These are phyloP conservation scores for Pheosia tremula DNA, from an alignment of 2,888 invertebrate species.

Conservation along the genomic window DNA sequence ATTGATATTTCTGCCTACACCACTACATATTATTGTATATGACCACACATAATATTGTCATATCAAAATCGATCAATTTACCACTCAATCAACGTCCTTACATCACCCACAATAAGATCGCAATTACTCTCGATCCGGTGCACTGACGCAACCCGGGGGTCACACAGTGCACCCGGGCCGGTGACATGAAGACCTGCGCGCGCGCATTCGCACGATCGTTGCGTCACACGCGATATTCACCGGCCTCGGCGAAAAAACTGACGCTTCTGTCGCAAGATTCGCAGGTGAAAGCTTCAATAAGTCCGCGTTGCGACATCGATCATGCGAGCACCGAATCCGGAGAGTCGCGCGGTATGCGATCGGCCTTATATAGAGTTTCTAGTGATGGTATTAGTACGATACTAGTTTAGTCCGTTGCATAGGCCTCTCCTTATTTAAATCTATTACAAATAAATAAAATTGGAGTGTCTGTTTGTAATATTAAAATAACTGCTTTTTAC, in stretches of 20 bases:
- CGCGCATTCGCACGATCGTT: conserved; percentile 35
- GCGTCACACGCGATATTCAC: conserved; percentile 27
- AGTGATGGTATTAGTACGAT: not conserved
- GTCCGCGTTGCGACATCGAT: conserved; percentile 25
- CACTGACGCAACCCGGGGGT: conserved; percentile 5
- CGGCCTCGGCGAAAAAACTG: conserved; percentile 33
- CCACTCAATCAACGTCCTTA: not conserved
- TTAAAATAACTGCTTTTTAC: too few species aligned
- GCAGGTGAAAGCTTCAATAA: conserved; percentile 38
- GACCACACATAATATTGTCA: too few species aligned
- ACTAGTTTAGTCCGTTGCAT: not conserved
- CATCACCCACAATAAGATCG: not conserved
- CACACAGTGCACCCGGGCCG: not conserved
- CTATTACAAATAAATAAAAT: too few species aligned
- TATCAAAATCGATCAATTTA: too few species aligned
- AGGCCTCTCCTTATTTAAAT: too few species aligned
- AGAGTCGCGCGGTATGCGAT: conserved; percentile 11
- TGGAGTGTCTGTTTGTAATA: too few species aligned
- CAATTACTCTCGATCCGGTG: not conserved
- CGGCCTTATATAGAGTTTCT: conserved; percentile 4
- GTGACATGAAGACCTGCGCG: conserved; percentile 8
- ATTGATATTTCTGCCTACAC: too few species aligned
- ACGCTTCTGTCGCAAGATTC: conserved; percentile 27
- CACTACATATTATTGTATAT: too few species aligned
- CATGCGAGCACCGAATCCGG: conserved; percentile 7